phyloP scores from a whole-genome alignment of 2,797 vertebrate genomes.

The Tiaroga cobitis region DNA sequence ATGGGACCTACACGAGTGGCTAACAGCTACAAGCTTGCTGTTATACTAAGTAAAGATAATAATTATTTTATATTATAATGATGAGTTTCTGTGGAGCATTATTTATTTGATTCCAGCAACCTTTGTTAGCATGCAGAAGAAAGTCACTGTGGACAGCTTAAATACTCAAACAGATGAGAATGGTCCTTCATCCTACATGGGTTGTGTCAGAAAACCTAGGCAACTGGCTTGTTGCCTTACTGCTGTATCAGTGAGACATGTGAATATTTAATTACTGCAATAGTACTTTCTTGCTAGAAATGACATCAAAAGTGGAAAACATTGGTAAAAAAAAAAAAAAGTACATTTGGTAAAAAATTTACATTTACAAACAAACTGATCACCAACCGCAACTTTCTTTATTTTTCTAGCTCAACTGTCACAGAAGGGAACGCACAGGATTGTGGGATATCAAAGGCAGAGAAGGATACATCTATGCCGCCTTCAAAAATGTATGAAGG shows the following conservation, averaged over 20 bases:
- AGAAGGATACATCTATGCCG: background rate
- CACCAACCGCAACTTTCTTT: background rate
- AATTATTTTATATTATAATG: background rate
- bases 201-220: background rate
- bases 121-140: background rate
- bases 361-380: background rate
- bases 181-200: background rate
- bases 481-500: background rate
- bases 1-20: constrained; percentile 33
- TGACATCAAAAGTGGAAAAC: background rate
- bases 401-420: background rate
- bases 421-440: background rate
- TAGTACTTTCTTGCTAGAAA: background rate
- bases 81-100: background rate
- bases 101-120: background rate
- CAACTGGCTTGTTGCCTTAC: background rate
- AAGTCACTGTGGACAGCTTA: background rate
- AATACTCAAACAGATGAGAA: background rate
- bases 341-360: background rate
- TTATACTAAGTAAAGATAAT: background rate
- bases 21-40: constrained; percentile 27
- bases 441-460: background rate
- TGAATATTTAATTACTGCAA: too few relatives aligned
- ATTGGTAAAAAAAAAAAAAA: background rate
- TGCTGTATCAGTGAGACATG: background rate